Percentiles rank a stretch among this genome's conserved stretches.
Conservation (phyloP, 2,797 vertebrate species). For the Acridotheres tristis region DNA sequence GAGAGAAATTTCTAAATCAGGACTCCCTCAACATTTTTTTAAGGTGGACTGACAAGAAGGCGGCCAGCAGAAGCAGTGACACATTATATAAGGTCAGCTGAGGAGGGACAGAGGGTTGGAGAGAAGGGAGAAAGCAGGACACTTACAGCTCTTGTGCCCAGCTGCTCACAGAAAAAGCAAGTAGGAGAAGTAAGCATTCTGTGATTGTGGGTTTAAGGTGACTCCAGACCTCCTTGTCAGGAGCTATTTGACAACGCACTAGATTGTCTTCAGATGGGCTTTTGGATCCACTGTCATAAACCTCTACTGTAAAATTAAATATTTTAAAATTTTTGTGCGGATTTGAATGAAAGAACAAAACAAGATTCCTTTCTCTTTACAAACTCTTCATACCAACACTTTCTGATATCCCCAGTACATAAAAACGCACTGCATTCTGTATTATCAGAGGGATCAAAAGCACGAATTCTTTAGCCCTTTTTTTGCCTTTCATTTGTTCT, state of each 20-base stretch:
- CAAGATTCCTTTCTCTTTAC: background rate
- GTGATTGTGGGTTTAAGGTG: background rate
- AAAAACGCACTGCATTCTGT: background rate
- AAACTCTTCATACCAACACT: background rate
- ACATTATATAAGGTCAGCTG: background rate
- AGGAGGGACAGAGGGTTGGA: background rate
- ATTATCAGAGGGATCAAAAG: background rate
- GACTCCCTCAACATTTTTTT: background rate
- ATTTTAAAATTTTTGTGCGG: background rate
- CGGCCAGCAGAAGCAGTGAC: background rate
- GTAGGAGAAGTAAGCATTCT: background rate
- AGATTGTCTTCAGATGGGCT: background rate
- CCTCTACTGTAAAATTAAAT: background rate
- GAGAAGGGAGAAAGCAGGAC: background rate
- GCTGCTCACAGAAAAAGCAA: background rate
- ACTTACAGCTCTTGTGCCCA: background rate
- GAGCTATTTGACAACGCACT: background rate
- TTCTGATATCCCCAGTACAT: background rate
- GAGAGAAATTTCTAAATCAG: background rate
- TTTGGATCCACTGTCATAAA: background rate
- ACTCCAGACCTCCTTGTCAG: background rate
- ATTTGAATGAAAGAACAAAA: background rate
- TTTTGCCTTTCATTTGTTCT: background rate
- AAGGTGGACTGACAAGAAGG: background rate
- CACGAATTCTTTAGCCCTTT: background rate